A percentile compares a stretch with the other conserved stretches of the same genome.
phyloP scores from a whole-genome alignment of 2,888 invertebrate species.

The Choreutis nemorana region DNA sequence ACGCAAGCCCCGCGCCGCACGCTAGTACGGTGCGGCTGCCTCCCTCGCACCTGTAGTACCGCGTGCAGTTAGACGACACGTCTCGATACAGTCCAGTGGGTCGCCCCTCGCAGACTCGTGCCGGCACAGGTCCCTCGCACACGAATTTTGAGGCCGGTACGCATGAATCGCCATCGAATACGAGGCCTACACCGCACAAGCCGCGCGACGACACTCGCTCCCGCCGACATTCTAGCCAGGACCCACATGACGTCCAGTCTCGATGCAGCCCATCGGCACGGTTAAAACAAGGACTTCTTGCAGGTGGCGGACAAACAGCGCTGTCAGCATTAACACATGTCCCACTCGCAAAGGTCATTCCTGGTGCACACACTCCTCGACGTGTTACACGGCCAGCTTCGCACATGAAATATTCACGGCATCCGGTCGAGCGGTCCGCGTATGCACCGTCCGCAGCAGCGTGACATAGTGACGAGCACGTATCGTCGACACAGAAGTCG shows the following conservation, averaged over 20 bases:
- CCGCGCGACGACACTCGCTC: conserved; percentile 50
- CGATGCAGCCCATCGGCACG: conserved; percentile 48
- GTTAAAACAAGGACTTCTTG: conserved; percentile 50
- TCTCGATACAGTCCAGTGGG: conserved; percentile 66
- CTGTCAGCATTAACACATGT: conserved; percentile 53
- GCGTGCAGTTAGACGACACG: conserved; percentile 55
- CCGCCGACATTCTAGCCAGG: conserved; percentile 57
- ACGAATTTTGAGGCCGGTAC: conserved; percentile 35
- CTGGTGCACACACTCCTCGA: conserved; percentile 62
- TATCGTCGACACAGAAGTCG: conserved; percentile 54
- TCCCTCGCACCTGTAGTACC: conserved; percentile 58
- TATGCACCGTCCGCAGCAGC: conserved; percentile 64
- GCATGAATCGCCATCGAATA: conserved; percentile 61
- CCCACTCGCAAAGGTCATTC: conserved; percentile 55
- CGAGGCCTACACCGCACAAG: conserved; percentile 45
- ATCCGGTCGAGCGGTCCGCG: conserved; percentile 59
- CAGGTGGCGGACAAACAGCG: conserved; percentile 51
- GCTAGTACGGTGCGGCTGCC: conserved; percentile 38
- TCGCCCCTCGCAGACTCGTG: conserved; percentile 46
- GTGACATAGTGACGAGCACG: conserved; percentile 56
- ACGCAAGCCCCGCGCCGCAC: conserved; percentile 44
- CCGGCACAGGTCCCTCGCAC: conserved; percentile 52
- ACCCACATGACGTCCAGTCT: conserved; percentile 52
- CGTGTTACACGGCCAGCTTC: conserved; percentile 56
- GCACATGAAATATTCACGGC: conserved; percentile 68